A percentile compares a stretch with the other conserved stretches of the same genome.
phyloP scores from a whole-genome alignment of 1,140 invertebrate genomes.

The Bradysia coprophila region DNA sequence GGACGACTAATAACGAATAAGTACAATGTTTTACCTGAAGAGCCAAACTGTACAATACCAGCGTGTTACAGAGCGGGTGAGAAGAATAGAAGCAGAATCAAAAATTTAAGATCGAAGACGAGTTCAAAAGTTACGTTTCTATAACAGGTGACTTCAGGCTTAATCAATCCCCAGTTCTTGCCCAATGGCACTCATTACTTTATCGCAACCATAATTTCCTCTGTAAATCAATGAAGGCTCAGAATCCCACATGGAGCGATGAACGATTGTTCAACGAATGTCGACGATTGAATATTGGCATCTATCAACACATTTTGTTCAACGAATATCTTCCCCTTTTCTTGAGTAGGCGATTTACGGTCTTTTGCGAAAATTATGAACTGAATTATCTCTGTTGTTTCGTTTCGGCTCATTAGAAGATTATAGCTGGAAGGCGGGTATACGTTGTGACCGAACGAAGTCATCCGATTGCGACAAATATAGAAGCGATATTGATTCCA shows the following conservation, averaged over 20 bases:
- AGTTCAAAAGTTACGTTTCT: conserved; percentile 16
- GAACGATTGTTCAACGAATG: conserved; percentile 63
- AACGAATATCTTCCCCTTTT: conserved; percentile 77
- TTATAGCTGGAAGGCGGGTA: conserved; percentile 22
- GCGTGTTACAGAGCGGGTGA: too few species aligned
- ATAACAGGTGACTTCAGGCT: conserved; percentile 50
- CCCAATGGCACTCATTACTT: conserved; percentile 64
- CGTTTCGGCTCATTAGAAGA: conserved; percentile 5
- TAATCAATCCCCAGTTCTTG: conserved; percentile 71
- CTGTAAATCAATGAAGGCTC: conserved; percentile 33
- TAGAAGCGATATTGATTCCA: conserved; percentile 35
- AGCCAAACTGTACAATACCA: too few species aligned
- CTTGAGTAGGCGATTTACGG: conserved; percentile 34
- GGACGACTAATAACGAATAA: not conserved
- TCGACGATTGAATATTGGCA: conserved; percentile 64
- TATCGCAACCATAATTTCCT: conserved; percentile 78
- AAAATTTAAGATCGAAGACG: too few species aligned
- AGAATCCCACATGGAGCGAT: conserved; percentile 55
- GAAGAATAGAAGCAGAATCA: too few species aligned
- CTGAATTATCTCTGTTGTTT: not conserved
- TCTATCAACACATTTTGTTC: conserved; percentile 77
- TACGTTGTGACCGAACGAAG: conserved; percentile 24
- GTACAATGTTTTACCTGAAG: not conserved
- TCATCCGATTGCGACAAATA: conserved; percentile 25
- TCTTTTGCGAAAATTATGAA: too few species aligned